A percentile compares a stretch with the other conserved stretches of the same genome.
Conservation (phyloP, 2,888 invertebrate genomes). For the Andrena hattorfiana region DNA sequence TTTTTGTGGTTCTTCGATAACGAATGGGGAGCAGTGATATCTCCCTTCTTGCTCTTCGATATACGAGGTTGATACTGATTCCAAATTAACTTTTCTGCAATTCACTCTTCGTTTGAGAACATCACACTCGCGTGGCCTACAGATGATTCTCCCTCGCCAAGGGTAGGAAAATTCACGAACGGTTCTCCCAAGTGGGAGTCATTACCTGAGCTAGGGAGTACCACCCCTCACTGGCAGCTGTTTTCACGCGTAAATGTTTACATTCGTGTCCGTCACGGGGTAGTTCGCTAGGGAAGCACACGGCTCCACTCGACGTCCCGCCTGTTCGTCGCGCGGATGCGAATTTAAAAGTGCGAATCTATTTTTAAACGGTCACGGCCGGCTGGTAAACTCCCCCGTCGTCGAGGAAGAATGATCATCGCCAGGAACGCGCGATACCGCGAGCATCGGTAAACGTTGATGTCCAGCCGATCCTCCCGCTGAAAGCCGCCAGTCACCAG, state of each 20-base stretch:
- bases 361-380: constrained; percentile 16
- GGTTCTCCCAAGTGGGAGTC: constrained; percentile 15
- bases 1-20: no score
- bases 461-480: not conserved
- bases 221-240: constrained; percentile 56
- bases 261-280: constrained; percentile 46
- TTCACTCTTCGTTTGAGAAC: not conserved
- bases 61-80: not conserved
- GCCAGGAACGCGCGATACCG: not conserved
- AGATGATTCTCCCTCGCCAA: not conserved
- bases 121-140: not conserved
- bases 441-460: not conserved
- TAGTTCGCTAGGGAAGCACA: constrained; percentile 49
- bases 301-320: not conserved
- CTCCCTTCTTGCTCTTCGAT: not conserved
- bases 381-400: not conserved
- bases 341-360: constrained; percentile 38
- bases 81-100: not conserved
- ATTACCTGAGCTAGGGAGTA: constrained; percentile 52
- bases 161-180: not conserved
- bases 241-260: constrained; percentile 62
- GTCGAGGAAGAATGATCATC: not conserved
- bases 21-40: not conserved
- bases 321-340: constrained; percentile 7
- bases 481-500: not conserved